These are phyloP conservation scores for Atethmia centrago DNA, from an alignment of 2,888 invertebrate species.

Conservation along the genomic window DNA sequence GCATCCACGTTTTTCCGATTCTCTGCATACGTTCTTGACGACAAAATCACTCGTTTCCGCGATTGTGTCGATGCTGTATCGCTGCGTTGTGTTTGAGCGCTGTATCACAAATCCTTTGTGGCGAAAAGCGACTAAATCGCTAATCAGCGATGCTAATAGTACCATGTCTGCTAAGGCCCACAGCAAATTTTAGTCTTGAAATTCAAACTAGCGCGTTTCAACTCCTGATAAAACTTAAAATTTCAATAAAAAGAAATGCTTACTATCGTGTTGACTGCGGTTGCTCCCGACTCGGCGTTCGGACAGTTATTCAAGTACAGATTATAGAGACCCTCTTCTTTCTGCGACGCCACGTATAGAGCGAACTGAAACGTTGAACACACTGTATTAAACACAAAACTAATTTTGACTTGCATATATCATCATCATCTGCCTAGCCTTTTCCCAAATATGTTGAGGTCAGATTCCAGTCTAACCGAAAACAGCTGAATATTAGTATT, in stretches of 20 bases:
- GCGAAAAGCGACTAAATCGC: background rate
- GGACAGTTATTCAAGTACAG: conserved; percentile 98
- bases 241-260: conserved; percentile 70
- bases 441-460: background rate
- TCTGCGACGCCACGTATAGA: conserved; percentile 93
- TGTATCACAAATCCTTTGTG: background rate
- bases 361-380: conserved; percentile 91
- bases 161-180: background rate
- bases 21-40: no score
- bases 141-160: background rate
- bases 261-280: conserved; percentile 93
- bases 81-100: background rate
- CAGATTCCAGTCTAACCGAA: background rate
- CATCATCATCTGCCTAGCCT: background rate
- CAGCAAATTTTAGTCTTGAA: background rate
- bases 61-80: background rate
- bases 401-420: background rate
- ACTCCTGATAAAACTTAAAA: background rate
- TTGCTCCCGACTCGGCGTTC: conserved; percentile 84
- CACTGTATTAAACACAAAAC: background rate
- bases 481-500: background rate
- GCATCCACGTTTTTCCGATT: no score
- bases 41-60: background rate
- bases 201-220: background rate
- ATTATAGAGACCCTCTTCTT: conserved; percentile 98